Conservation (phyloP, 2,113 vertebrate species). For the Uria aalge region DNA sequence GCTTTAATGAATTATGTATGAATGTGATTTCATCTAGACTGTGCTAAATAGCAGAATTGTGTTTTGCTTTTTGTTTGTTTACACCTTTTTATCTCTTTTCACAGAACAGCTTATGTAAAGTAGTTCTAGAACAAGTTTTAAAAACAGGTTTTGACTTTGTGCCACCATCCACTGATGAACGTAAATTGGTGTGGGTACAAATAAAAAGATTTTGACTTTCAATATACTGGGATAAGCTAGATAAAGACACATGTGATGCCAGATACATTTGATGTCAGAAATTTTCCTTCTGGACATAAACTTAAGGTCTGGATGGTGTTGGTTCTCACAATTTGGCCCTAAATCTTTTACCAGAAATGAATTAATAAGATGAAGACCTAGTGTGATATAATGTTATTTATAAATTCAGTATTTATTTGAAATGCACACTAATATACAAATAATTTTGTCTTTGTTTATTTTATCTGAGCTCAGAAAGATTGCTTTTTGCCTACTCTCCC, state of each 20-base stretch:
- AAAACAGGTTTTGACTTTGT: background rate
- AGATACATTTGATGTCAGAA: background rate
- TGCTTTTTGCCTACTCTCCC: background rate
- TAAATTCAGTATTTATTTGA: background rate
- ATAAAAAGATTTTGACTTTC: background rate
- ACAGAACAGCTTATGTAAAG: background rate
- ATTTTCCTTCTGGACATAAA: background rate
- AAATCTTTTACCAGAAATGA: background rate
- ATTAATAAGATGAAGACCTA: background rate
- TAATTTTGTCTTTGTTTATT: background rate
- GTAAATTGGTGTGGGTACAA: background rate
- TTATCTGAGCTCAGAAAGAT: background rate
- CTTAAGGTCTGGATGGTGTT: background rate
- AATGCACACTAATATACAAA: background rate
- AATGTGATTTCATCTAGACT: background rate
- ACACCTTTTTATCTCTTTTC: background rate
- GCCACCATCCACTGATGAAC: background rate
- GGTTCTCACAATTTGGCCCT: background rate
- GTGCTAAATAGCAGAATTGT: background rate
- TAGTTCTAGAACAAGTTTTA: background rate
- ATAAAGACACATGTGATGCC: background rate
- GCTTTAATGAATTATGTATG: background rate
- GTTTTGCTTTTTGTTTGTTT: background rate
- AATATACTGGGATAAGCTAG: background rate
- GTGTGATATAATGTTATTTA: background rate